These are phyloP conservation scores for Stenopsyche tienmushanensis DNA, from an alignment of 1,140 invertebrate species.

Conservation along the genomic window DNA sequence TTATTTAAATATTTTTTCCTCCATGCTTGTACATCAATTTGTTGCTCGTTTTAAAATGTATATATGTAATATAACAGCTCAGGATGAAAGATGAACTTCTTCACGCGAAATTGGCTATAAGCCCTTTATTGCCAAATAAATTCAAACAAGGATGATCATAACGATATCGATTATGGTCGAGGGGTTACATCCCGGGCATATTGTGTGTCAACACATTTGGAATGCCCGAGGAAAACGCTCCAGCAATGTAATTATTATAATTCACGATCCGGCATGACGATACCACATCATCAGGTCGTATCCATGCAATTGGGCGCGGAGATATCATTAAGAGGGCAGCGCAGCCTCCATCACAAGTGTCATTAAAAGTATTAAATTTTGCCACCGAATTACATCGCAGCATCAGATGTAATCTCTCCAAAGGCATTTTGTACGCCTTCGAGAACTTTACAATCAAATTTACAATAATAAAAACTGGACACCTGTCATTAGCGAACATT, in stretches of 20 bases:
- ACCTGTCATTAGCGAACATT: slow-evolving; percentile 24
- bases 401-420: slow-evolving; percentile 1
- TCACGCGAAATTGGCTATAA: too few species aligned
- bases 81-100: too few species aligned
- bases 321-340: neutral
- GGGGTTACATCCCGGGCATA: too few species aligned
- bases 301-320: neutral
- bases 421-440: neutral
- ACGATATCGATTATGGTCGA: too few species aligned
- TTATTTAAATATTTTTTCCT: too few species aligned
- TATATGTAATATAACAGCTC: too few species aligned
- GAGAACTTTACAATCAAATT: slow-evolving; percentile 24
- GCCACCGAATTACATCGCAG: slow-evolving; percentile 21
- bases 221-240: too few species aligned
- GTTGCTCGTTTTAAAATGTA: too few species aligned
- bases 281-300: neutral
- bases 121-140: too few species aligned
- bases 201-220: too few species aligned
- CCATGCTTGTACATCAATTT: too few species aligned
- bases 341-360: neutral
- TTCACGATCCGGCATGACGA: neutral
- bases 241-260: neutral
- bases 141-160: too few species aligned
- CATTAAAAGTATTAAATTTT: slow-evolving; percentile 17
- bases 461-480: slow-evolving; percentile 24